Evolutionary conservation across 2,888 invertebrate genomes (phyloP).

Genomic region (Oeneis ivallda): DNA sequence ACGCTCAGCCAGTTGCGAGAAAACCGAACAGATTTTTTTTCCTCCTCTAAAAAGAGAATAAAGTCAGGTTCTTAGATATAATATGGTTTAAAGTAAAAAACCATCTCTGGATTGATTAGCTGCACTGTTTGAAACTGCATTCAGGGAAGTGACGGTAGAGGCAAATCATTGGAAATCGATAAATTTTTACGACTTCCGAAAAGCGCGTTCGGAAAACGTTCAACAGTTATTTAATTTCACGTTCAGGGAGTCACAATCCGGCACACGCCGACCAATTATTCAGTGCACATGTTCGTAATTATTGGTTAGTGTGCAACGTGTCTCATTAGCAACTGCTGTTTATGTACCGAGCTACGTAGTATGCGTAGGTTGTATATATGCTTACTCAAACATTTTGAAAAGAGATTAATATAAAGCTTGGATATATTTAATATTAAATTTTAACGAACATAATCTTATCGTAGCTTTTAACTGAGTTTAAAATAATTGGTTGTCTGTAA

Average conservation of each 20-base stretch:
- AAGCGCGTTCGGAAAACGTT: constrained; percentile 3
- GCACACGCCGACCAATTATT: constrained; percentile 8
- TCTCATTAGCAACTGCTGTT: constrained; percentile 11
- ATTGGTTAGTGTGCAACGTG: constrained; percentile 13
- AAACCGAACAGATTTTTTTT: too few species aligned
- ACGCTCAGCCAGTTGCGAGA: too few species aligned
- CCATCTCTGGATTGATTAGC: neutral
- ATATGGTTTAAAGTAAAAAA: too few species aligned
- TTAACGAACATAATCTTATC: too few species aligned
- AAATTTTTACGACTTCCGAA: neutral
- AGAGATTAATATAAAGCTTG: neutral
- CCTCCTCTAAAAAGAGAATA: too few species aligned
- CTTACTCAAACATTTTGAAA: neutral
- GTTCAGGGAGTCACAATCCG: constrained; percentile 12
- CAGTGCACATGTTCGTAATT: constrained; percentile 13
- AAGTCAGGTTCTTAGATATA: too few species aligned
- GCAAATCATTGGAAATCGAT: constrained; percentile 8
- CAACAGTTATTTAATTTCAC: constrained; percentile 16
- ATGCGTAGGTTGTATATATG: neutral
- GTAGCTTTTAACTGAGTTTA: too few species aligned
- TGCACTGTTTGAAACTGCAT: neutral
- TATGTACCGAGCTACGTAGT: neutral
- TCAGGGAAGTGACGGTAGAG: neutral
- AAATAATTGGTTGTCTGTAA: too few species aligned
- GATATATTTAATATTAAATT: too few species aligned